These are phyloP conservation scores for Barypeithes pellucidus DNA, from an alignment of 2,888 invertebrate genomes.

Conservation along the genomic window DNA sequence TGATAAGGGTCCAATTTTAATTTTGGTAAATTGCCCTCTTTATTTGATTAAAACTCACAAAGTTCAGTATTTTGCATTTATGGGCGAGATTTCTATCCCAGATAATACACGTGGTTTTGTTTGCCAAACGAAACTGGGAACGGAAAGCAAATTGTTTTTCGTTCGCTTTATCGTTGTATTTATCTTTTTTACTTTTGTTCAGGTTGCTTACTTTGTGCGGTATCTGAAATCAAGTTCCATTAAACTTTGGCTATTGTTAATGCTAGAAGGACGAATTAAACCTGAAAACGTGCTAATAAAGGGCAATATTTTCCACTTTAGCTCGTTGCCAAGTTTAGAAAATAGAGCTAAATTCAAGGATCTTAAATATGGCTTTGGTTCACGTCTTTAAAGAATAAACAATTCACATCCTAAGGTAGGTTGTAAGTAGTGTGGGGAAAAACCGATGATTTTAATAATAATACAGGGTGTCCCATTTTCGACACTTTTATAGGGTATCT, in stretches of 20 bases:
- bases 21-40: slow-evolving; percentile 15
- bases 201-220: background rate
- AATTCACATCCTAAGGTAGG: no score
- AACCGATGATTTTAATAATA: no score
- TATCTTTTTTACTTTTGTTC: slow-evolving; percentile 20
- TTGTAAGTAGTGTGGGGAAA: no score
- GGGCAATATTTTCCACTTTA: no score
- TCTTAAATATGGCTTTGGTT: no score
- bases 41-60: slow-evolving; percentile 22
- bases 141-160: slow-evolving; percentile 14
- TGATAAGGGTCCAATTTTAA: slow-evolving; percentile 9
- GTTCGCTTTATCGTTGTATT: slow-evolving; percentile 16
- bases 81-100: slow-evolving; percentile 9
- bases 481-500: no score
- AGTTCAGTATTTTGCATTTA: slow-evolving; percentile 19
- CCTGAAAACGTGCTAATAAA: no score
- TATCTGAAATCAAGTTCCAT: background rate
- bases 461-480: no score
- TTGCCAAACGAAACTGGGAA: slow-evolving; percentile 13
- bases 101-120: slow-evolving; percentile 21
- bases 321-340: no score
- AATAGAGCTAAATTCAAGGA: no score
- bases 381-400: no score
- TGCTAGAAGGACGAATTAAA: no score
- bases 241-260: slow-evolving; percentile 19